Evolutionary conservation across 2,888 invertebrate species (phyloP).

Genomic region (Philopedon plagiatum): DNA sequence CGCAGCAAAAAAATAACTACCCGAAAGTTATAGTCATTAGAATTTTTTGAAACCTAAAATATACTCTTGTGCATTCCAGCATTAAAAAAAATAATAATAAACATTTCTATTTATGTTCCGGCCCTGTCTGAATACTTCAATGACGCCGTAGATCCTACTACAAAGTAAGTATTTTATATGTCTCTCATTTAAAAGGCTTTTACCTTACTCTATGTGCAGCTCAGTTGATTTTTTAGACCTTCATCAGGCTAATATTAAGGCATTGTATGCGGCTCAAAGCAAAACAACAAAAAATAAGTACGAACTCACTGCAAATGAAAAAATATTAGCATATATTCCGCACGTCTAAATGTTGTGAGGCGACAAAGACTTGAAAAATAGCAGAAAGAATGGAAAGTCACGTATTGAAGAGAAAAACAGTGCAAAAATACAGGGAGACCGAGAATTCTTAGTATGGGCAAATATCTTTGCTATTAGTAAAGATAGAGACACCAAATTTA

Average conservation of each 20-base stretch:
- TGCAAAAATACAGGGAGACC: no score
- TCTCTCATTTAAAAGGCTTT: background rate
- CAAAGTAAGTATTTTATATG: conserved; percentile 11
- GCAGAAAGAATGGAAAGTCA: background rate
- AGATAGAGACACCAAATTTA: no score
- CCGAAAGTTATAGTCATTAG: no score
- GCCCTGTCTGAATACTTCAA: background rate
- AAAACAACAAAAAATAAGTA: conserved; percentile 25
- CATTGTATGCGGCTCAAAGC: conserved; percentile 24
- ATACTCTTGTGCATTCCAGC: no score
- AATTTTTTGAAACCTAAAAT: no score
- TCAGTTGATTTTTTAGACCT: conserved; percentile 41
- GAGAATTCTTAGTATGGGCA: no score
- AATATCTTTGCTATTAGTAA: no score
- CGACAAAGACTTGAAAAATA: background rate
- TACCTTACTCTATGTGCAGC: conserved; percentile 3
- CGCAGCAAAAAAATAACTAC: no score
- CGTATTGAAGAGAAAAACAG: no score
- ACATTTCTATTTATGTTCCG: background rate
- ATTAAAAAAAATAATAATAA: background rate
- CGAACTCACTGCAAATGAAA: background rate
- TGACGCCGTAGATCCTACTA: background rate
- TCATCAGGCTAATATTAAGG: conserved; percentile 43
- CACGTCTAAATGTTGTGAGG: background rate
- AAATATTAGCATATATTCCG: conserved; percentile 10